Conservation (phyloP, 2,113 vertebrate genomes). For the Castor canadensis region DNA sequence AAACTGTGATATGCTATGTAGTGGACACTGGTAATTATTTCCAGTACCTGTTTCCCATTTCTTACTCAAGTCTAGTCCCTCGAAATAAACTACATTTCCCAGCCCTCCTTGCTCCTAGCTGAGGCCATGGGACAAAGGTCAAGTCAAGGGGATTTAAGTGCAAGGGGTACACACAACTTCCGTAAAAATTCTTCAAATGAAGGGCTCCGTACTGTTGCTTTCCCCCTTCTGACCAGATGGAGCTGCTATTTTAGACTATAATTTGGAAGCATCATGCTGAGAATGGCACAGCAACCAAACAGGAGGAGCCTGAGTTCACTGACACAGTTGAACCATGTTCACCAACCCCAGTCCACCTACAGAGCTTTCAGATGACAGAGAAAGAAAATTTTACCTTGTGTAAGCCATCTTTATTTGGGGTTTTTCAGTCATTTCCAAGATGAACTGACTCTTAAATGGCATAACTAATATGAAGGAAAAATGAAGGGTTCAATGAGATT, state of each 20-base stretch:
- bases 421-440: slow-evolving; percentile 28
- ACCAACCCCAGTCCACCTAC: not conserved
- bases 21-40: slow-evolving; percentile 39
- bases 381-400: not conserved
- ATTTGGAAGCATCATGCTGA: slow-evolving; percentile 53
- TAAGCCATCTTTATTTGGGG: slow-evolving; percentile 15
- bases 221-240: slow-evolving; percentile 64
- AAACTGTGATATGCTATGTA: not conserved
- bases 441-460: slow-evolving; percentile 19
- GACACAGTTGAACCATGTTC: not conserved
- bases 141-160: not conserved
- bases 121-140: not conserved
- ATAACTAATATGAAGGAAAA: slow-evolving; percentile 27
- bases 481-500: slow-evolving; percentile 4
- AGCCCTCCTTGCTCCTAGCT: not conserved
- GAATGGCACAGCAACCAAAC: slow-evolving; percentile 25
- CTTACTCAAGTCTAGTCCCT: not conserved
- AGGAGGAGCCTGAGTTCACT: slow-evolving; percentile 39
- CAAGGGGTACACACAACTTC: slow-evolving; percentile 10
- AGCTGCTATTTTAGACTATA: slow-evolving; percentile 63
- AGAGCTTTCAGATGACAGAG: not conserved
- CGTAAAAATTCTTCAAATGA: slow-evolving; percentile 46
- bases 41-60: not conserved
- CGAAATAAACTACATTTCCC: slow-evolving; percentile 41
- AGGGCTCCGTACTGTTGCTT: slow-evolving; percentile 1